Percentiles rank a stretch among this genome's conserved stretches.
These are phyloP conservation scores for Collichthys lucidus DNA, from an alignment of 2,113 vertebrate species.

Conservation along the genomic window DNA sequence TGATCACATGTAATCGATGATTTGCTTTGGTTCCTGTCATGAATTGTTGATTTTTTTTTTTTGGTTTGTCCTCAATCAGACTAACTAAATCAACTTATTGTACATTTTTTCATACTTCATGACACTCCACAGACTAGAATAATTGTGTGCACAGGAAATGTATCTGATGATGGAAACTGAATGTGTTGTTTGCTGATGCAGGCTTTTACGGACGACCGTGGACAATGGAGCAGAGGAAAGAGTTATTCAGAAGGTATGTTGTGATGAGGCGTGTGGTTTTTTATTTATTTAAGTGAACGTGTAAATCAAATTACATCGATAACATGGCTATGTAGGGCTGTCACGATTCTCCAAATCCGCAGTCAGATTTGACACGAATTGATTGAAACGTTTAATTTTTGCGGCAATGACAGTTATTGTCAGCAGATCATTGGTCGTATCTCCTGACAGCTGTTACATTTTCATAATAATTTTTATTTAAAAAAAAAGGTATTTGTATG, in stretches of 20 bases:
- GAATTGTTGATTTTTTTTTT: neutral
- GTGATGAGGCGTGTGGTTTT: neutral
- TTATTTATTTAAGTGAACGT: neutral
- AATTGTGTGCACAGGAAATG: neutral
- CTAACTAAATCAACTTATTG: neutral
- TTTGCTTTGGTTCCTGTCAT: no score
- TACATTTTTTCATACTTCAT: neutral
- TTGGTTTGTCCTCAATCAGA: neutral
- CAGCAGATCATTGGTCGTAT: no score
- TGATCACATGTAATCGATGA: no score
- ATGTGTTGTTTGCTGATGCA: slow-evolving; percentile 76
- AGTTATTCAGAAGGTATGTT: slow-evolving; percentile 95
- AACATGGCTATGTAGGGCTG: no score
- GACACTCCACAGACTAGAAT: neutral
- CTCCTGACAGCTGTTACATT: no score
- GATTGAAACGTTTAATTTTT: no score
- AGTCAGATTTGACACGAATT: no score
- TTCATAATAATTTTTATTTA: no score
- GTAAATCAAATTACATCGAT: neutral
- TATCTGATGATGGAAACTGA: slow-evolving; percentile 29
- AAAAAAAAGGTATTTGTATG: no score
- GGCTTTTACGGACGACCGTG: slow-evolving; percentile 99
- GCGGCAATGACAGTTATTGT: no score
- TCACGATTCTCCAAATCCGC: no score
- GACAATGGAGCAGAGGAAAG: slow-evolving; percentile 99